Conservation (phyloP, 2,888 invertebrate species). For the Ecdyonurus torrentis region DNA sequence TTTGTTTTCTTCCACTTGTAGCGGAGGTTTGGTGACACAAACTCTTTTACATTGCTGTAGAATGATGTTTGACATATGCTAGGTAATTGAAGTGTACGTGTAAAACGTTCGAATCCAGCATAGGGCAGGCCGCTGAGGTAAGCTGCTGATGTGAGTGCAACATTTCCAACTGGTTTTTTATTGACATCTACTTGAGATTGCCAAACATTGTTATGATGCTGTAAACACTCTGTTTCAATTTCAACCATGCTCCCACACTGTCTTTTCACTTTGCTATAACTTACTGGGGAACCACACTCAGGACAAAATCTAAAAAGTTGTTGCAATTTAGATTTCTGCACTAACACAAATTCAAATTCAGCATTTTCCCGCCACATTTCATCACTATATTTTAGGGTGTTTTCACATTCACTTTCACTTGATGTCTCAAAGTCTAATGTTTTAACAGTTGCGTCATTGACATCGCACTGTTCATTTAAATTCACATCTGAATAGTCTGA, state of each 20-base stretch:
- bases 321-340: neutral
- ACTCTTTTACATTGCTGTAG: neutral
- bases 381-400: too few relatives aligned
- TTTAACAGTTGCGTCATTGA: too few relatives aligned
- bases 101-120: neutral
- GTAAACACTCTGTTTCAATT: neutral
- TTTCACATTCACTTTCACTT: too few relatives aligned
- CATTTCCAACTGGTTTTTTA: neutral
- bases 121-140: neutral
- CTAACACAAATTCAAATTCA: neutral
- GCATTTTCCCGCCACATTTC: too few relatives aligned
- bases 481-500: neutral
- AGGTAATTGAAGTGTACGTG: neutral
- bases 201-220: neutral
- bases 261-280: neutral
- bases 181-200: neutral
- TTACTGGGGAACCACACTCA: neutral
- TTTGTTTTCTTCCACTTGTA: neutral
- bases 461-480: neutral
- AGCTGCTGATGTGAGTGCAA: neutral
- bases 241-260: neutral
- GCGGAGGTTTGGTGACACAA: neutral
- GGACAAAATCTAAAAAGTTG: neutral
- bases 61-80: neutral
- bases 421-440: too few relatives aligned